Evolutionary conservation across 2,797 vertebrate species (phyloP), one percentile per base, ranked within the genome.

Genomic region (Labroides dimidiatus): DNA sequence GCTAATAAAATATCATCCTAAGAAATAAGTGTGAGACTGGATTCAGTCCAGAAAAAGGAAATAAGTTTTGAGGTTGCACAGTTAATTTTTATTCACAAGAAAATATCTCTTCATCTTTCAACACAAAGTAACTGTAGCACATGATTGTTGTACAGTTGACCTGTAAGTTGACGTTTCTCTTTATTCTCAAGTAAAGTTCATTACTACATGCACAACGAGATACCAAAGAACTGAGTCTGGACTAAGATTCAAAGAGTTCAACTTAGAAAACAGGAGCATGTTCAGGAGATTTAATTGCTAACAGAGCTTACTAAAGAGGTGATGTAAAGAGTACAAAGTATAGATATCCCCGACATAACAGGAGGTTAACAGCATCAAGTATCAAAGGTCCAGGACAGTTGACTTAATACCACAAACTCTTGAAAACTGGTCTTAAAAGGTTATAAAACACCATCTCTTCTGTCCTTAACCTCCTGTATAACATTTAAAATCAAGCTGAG

Each of bases 71-170:
- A 84, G 59, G 81, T 75, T 79, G 75, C 65, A 75, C 66, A 65
- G 50, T 71, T 7, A 4, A 3, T 2, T 81, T 90, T 92, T 86
- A 91, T 91, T 90, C 82, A 89, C 90, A 91, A 55, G 81, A 91
- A 91, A 90, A 91, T 84, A 90, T 83, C 88, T 85, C 62, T 87
- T 87, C 72, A 82, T 83, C 58, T 87, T 63, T 76, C 63, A 85
- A 80, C 48, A 19, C 75, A 91, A 88, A 87, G 77, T 82, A 81
- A 81, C 59, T 47, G 23, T 50, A 81, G 75, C 69, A 59, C 44
- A 53, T 75, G 66, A 71, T 71, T 68, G 81, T 57, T 62, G 24
- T 78, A 75, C 66, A 50, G 57, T 84, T 80, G 63, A 56, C 41
- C 12, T 64, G 55, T 48, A 64, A 49, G 57, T 24, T 2, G 17